phyloP scores from a whole-genome alignment of 23 tunicate genomes.

The Diplosoma virens region DNA sequence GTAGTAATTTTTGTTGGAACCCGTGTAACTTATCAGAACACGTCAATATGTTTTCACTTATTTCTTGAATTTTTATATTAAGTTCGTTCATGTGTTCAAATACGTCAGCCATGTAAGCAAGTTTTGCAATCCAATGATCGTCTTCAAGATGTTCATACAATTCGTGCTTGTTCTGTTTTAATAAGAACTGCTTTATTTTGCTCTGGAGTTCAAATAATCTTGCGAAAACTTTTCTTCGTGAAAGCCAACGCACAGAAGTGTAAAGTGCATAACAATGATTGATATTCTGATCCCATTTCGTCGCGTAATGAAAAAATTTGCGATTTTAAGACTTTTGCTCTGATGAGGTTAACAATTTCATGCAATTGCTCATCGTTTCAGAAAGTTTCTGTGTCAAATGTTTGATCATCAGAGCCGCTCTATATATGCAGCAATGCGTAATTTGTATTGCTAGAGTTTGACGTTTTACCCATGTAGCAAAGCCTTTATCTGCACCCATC shows the following conservation, averaged over 20 bases:
- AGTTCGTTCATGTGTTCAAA: conserved; percentile 14
- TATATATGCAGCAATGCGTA: too few relatives aligned
- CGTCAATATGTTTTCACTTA: conserved; percentile 4
- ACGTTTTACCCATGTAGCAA: too few relatives aligned
- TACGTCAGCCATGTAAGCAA: conserved; percentile 21
- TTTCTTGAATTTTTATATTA: conserved; percentile 16
- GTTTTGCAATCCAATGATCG: too few relatives aligned
- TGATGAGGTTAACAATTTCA: conserved; percentile 3
- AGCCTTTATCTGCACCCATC: conserved; percentile 12
- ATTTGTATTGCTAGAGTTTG: too few relatives aligned
- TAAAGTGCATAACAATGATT: not conserved
- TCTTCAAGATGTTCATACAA: too few relatives aligned
- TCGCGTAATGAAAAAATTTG: not conserved
- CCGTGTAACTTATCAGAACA: not conserved
- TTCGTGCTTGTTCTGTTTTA: too few relatives aligned
- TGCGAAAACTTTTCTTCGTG: too few relatives aligned
- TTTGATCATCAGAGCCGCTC: conserved; percentile 11
- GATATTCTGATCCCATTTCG: too few relatives aligned
- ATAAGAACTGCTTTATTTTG: too few relatives aligned
- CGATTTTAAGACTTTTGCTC: not conserved
- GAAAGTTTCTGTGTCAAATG: conserved; percentile 6
- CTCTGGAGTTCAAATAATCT: too few relatives aligned
- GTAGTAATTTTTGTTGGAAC: too few relatives aligned
- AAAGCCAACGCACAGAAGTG: too few relatives aligned
- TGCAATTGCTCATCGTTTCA: conserved; percentile 3